Base-by-base conservation (phyloP, 2,797 vertebrate genomes). In the Sarcoramphus papa region DNA sequence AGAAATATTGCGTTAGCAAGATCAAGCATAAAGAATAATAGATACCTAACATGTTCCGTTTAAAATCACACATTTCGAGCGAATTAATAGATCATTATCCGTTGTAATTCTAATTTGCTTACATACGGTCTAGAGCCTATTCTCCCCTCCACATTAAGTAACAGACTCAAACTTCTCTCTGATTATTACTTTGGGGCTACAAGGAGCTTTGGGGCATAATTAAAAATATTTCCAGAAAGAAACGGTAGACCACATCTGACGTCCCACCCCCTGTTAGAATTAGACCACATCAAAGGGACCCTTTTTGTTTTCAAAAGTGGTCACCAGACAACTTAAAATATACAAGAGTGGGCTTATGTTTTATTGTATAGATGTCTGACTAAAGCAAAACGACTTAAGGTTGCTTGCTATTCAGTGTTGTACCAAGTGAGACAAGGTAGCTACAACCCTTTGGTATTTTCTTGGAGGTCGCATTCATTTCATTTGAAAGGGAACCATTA, bases 201-300 rank as follows among this genome's bases (percentile, higher is more conserved):
- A 67, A 69, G 92, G 85, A 92, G 92, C 98, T 98, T 98, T 98
- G 98, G 98, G 98, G 97, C 97, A 95, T 98, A 98, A 99, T 99
- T 99, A 98, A 98, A 96, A 98, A 98, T 98, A 98, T 98, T 98
- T 99, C 98, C 98, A 98, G 98, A 98, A 98, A 98, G 98, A 97
- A 98, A 98, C 98, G 96, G 98, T 98, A 96, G 96, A 98, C 98
- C 98, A 99, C 98, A 99, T 99, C 98, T 98, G 96, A 99, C 97
- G 95, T 98, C 97, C 98, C 98, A 96, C 98, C 98, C 98, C 98
- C 98, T 98, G 97, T 98, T 98, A 98, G 98, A 98, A 98, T 98
- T 67, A 95, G 97, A 98, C 98, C 98, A 98, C 99, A 99, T 99
- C 98, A 99, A 99, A 98, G 97, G 90, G 79, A 88, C 91, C 97